These are phyloP conservation scores for Saccostrea cuccullata DNA, from an alignment of 1,140 invertebrate species.

Conservation along the genomic window DNA sequence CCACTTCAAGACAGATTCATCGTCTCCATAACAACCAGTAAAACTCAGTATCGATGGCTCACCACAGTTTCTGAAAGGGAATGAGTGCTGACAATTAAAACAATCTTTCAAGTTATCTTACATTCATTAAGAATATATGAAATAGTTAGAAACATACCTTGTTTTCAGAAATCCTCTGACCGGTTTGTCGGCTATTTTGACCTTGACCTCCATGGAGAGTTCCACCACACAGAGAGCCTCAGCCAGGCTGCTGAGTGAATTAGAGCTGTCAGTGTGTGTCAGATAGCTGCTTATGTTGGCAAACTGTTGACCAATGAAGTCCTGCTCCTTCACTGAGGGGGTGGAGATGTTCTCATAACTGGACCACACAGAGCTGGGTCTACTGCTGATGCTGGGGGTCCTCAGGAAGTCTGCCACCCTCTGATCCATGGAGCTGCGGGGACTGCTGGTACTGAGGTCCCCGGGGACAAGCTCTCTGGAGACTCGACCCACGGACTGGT, in stretches of 20 bases:
- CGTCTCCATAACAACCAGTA: conserved; percentile 80
- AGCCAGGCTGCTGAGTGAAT: conserved; percentile 57
- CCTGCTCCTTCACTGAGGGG: conserved; percentile 62
- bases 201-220: conserved; percentile 74
- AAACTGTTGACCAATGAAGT: conserved; percentile 45
- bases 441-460: conserved; percentile 1
- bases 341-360: conserved; percentile 74
- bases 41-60: conserved; percentile 79
- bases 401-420: conserved; percentile 59
- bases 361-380: conserved; percentile 69
- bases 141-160: conserved; percentile 63
- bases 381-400: conserved; percentile 67
- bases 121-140: neutral
- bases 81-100: neutral
- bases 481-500: conserved; percentile 57
- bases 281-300: conserved; percentile 45
- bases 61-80: conserved; percentile 71
- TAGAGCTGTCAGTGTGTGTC: conserved; percentile 61
- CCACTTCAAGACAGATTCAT: conserved; percentile 81
- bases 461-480: conserved; percentile 27
- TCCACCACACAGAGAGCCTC: conserved; percentile 70
- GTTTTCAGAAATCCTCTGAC: conserved; percentile 78
- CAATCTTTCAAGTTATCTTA: neutral
- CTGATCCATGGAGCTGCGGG: conserved; percentile 57
- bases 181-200: conserved; percentile 80